These are phyloP conservation scores for Amphimallon solstitiale DNA, from an alignment of 2,888 invertebrate genomes.

Conservation along the genomic window DNA sequence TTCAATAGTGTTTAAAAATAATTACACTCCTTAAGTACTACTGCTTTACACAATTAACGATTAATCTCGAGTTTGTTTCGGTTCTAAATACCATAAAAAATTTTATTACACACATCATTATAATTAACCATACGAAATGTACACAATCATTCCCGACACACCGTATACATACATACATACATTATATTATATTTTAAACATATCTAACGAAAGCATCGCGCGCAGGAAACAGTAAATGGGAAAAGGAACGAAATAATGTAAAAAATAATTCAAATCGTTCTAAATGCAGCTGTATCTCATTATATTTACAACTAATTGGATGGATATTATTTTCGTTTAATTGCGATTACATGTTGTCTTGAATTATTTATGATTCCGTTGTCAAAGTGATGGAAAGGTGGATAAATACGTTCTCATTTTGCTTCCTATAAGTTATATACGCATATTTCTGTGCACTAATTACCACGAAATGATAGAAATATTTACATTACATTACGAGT, in stretches of 20 bases:
- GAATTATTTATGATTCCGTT: neutral
- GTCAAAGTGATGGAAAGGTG: neutral
- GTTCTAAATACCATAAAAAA: too few species aligned
- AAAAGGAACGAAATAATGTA: neutral
- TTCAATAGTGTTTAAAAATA: too few species aligned
- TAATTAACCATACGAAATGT: neutral
- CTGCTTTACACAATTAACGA: too few species aligned
- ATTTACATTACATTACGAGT: too few species aligned
- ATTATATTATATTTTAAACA: neutral
- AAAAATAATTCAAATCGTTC: constrained; percentile 8
- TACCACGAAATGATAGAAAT: too few species aligned
- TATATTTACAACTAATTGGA: constrained; percentile 18
- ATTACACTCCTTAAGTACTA: too few species aligned
- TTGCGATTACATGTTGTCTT: neutral
- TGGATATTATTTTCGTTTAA: constrained; percentile 13
- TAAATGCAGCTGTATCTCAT: constrained; percentile 13
- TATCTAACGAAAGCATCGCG: constrained; percentile 1
- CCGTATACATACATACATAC: neutral
- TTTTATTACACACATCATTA: neutral
- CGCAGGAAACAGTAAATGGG: constrained; percentile 5
- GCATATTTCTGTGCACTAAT: too few species aligned
- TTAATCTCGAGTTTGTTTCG: too few species aligned
- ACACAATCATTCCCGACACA: neutral
- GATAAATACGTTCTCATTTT: too few species aligned
- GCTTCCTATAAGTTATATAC: too few species aligned